Evolutionary conservation across 2,797 vertebrate genomes (phyloP).

Genomic region (Pangasius krempfi): DNA sequence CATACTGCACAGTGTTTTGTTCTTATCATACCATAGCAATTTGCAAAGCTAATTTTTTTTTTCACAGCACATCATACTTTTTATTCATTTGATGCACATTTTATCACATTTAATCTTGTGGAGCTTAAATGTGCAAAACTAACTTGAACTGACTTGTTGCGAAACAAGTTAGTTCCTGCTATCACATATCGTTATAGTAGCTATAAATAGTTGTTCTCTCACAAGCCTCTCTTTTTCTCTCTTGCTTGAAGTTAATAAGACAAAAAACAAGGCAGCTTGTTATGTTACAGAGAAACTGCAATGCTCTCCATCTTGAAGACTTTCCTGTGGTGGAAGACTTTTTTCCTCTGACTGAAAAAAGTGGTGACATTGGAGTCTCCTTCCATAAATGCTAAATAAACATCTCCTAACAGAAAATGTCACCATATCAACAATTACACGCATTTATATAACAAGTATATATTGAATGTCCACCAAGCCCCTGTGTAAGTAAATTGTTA

Average conservation of each 20-base stretch:
- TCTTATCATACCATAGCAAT: background rate
- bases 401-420: background rate
- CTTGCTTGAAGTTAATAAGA: background rate
- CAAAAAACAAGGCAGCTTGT: background rate
- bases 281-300: background rate
- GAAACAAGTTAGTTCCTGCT: background rate
- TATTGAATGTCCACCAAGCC: background rate
- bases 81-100: background rate
- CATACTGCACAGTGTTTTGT: background rate
- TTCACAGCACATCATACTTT: too few relatives aligned
- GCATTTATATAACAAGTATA: background rate
- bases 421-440: background rate
- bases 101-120: background rate
- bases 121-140: background rate
- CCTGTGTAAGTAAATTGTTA: background rate
- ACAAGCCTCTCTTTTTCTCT: background rate
- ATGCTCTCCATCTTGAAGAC: background rate
- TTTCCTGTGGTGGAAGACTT: conserved; percentile 29
- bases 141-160: background rate
- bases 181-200: background rate
- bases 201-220: conserved; percentile 1
- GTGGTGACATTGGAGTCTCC: conserved; percentile 2
- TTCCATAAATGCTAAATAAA: background rate
- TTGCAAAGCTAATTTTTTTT: background rate
- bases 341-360: background rate